Evolutionary conservation across 2,888 invertebrate genomes (phyloP).

Genomic region (Odontocolon sp.): DNA sequence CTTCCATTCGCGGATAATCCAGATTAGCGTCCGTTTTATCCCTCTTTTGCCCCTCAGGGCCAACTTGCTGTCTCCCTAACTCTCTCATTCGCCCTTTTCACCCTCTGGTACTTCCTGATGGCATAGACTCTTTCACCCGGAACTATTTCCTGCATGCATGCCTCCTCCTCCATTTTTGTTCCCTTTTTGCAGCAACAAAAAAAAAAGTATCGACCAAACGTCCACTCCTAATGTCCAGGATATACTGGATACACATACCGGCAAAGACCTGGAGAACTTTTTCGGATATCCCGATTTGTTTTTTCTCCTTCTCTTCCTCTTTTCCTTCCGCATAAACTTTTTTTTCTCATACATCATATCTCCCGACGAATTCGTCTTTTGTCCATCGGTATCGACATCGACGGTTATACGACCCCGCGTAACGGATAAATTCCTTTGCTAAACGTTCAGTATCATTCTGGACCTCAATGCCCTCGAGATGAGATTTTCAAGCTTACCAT

Average conservation of each 20-base stretch:
- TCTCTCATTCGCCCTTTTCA: not conserved
- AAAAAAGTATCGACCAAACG: conserved; percentile 33
- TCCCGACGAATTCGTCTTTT: not conserved
- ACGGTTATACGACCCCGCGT: conserved; percentile 37
- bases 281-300: conserved; percentile 1
- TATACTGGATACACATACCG: not conserved
- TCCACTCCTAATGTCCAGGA: not conserved
- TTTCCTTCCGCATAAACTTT: no score
- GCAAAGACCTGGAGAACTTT: not conserved
- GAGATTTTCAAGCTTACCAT: not conserved
- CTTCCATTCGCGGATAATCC: conserved; percentile 55
- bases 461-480: not conserved
- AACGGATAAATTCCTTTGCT: conserved; percentile 3
- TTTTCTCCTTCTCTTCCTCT: not conserved
- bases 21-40: conserved; percentile 51
- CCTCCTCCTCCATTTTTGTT: not conserved
- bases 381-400: conserved; percentile 63
- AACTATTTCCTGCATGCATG: not conserved
- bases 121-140: not conserved
- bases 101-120: conserved; percentile 12
- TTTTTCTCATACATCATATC: no score
- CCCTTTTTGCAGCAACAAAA: not conserved
- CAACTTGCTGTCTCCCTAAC: not conserved
- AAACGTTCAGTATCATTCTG: not conserved
- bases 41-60: conserved; percentile 7